phyloP scores from a whole-genome alignment of 2,113 vertebrate species.

The Phalacrocorax brasilianus region DNA sequence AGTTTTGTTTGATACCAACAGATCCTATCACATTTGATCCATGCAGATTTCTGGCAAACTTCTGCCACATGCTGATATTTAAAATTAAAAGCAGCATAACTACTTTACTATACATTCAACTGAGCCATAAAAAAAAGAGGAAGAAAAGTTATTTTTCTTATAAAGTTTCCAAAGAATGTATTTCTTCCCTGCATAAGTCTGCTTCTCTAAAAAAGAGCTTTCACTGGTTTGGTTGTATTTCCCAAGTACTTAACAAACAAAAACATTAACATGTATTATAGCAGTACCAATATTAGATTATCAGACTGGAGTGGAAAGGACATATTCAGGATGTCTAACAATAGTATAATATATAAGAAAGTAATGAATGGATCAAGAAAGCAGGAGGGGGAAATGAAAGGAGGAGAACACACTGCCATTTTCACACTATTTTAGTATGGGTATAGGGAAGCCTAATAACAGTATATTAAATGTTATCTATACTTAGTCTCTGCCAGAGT shows the following conservation, averaged over 20 bases:
- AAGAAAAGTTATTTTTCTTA: neutral
- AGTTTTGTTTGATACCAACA: neutral
- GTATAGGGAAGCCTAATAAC: neutral
- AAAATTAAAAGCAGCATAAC: slow-evolving; percentile 26
- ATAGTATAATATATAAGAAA: neutral
- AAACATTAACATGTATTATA: neutral
- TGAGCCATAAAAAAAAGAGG: neutral
- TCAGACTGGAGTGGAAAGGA: neutral
- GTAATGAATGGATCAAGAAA: neutral
- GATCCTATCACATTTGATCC: neutral
- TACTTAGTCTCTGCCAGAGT: neutral
- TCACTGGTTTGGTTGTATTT: neutral
- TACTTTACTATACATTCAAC: neutral
- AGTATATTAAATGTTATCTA: neutral
- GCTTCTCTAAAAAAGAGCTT: neutral
- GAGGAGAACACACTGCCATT: neutral
- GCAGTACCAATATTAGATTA: neutral
- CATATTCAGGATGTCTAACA: neutral
- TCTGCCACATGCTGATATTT: neutral
- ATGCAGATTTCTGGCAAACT: slow-evolving; percentile 13
- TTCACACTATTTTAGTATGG: neutral
- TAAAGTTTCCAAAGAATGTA: neutral
- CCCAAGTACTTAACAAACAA: neutral
- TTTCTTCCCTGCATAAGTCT: neutral
- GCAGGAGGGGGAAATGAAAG: neutral